phyloP scores from a whole-genome alignment of 1,140 invertebrate species.

The Diploscapter pachys region DNA sequence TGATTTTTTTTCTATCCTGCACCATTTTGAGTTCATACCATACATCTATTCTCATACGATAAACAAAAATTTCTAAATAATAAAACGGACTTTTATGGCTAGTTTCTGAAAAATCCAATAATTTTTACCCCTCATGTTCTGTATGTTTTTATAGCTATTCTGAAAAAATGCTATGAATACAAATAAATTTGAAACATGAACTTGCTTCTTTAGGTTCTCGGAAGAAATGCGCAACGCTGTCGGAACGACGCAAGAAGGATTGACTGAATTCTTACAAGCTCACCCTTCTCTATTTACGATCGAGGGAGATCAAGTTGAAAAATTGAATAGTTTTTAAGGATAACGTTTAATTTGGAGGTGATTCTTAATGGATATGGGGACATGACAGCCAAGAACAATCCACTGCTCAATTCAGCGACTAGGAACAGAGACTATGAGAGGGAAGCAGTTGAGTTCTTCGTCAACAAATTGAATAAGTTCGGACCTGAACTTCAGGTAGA shows the following conservation, averaged over 20 bases:
- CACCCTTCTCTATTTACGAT: slow-evolving; percentile 87
- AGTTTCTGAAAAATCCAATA: too few relatives aligned
- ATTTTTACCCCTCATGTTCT: too few relatives aligned
- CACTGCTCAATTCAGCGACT: slow-evolving; percentile 60
- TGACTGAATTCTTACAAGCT: slow-evolving; percentile 75
- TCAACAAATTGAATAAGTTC: slow-evolving; percentile 81
- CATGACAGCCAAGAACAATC: slow-evolving; percentile 57
- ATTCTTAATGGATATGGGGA: slow-evolving; percentile 73
- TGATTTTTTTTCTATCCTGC: too few relatives aligned
- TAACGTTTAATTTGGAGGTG: slow-evolving; percentile 16
- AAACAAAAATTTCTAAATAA: not conserved
- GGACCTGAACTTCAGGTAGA: slow-evolving; percentile 74
- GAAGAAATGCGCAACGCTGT: slow-evolving; percentile 58
- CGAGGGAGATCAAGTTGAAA: slow-evolving; percentile 78
- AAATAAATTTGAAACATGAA: not conserved
- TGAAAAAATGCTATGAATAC: too few relatives aligned
- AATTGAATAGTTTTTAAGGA: slow-evolving; percentile 1
- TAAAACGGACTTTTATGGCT: not conserved
- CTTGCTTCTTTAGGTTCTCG: slow-evolving; percentile 42
- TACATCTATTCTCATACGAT: not conserved
- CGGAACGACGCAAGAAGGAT: slow-evolving; percentile 59
- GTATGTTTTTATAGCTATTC: too few relatives aligned
- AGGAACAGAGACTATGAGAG: slow-evolving; percentile 79
- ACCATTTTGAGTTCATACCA: too few relatives aligned
- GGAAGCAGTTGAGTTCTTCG: slow-evolving; percentile 91